Evolutionary conservation across 2,113 vertebrate genomes (phyloP).

Genomic region (Dolichallabes microphthalmus): DNA sequence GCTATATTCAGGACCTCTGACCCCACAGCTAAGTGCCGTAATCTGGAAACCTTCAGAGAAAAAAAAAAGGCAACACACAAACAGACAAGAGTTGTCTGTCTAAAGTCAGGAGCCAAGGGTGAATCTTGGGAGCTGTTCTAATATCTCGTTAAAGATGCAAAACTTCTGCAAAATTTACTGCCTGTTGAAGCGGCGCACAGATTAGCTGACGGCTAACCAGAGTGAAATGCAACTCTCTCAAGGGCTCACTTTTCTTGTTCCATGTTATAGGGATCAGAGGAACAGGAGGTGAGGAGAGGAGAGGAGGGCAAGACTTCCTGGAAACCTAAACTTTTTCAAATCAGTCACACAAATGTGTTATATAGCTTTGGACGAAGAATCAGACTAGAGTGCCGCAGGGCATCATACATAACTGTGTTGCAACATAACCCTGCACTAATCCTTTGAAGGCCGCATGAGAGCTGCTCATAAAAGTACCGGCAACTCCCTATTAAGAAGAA

Average conservation of each 20-base stretch:
- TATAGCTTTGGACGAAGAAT: conserved; percentile 36
- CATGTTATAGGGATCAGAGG: conserved; percentile 49
- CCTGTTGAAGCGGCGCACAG: conserved; percentile 60
- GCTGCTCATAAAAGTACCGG: conserved; percentile 30
- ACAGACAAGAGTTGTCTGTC: neutral
- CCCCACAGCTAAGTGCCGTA: conserved; percentile 38
- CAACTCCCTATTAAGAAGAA: neutral
- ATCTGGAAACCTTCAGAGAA: conserved; percentile 60
- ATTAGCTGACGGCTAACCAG: conserved; percentile 58
- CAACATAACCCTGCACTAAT: conserved; percentile 38
- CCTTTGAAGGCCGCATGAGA: conserved; percentile 37
- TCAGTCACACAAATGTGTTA: conserved; percentile 47
- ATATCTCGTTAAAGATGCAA: conserved; percentile 8
- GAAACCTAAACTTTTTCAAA: conserved; percentile 46
- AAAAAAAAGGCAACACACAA: neutral
- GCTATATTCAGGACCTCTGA: conserved; percentile 37
- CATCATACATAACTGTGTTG: conserved; percentile 37
- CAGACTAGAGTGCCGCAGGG: conserved; percentile 22
- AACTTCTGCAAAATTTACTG: conserved; percentile 57
- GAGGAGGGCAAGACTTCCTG: neutral
- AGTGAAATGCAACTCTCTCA: conserved; percentile 64
- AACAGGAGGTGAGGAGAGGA: neutral
- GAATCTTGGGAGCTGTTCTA: neutral
- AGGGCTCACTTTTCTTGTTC: conserved; percentile 64
- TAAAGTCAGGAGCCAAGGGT: neutral